A percentile compares a stretch with the other conserved stretches of the same genome.
Conservation (phyloP, 2,113 vertebrate species). For the Equus przewalskii region DNA sequence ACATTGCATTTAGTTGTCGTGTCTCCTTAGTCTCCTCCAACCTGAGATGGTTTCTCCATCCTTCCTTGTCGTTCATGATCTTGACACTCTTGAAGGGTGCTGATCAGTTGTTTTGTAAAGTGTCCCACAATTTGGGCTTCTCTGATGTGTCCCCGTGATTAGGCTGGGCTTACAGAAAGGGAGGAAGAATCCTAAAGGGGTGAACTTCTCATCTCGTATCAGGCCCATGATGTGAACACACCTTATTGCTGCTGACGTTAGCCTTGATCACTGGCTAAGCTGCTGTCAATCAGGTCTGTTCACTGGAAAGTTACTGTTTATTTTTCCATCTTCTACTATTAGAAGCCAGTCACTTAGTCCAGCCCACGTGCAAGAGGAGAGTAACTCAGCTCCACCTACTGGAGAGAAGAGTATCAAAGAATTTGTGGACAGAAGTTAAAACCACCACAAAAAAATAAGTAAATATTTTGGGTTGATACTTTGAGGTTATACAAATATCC, state of each 20-base stretch:
- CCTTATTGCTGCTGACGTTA: fast-evolving
- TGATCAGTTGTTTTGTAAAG: not conserved
- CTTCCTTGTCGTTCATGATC: not conserved
- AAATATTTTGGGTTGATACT: not conserved
- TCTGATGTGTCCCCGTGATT: not conserved
- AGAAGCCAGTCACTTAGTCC: no score
- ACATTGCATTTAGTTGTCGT: fast-evolving
- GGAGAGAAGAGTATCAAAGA: not conserved
- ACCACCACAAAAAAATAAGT: no score
- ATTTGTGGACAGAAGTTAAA: not conserved
- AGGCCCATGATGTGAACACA: fast-evolving
- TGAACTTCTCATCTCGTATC: not conserved
- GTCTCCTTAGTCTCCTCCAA: not conserved
- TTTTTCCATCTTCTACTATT: not conserved
- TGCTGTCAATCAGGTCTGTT: not conserved
- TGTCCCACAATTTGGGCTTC: not conserved
- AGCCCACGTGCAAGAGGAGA: not conserved
- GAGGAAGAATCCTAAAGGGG: no score
- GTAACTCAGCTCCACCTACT: not conserved
- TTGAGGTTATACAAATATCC: not conserved
- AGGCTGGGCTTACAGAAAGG: no score
- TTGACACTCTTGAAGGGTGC: not conserved
- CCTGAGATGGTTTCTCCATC: not conserved
- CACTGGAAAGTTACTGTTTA: not conserved
- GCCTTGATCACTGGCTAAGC: not conserved